phyloP scores from a whole-genome alignment of 2,113 vertebrate genomes.

The Tachysurus vachellii region DNA sequence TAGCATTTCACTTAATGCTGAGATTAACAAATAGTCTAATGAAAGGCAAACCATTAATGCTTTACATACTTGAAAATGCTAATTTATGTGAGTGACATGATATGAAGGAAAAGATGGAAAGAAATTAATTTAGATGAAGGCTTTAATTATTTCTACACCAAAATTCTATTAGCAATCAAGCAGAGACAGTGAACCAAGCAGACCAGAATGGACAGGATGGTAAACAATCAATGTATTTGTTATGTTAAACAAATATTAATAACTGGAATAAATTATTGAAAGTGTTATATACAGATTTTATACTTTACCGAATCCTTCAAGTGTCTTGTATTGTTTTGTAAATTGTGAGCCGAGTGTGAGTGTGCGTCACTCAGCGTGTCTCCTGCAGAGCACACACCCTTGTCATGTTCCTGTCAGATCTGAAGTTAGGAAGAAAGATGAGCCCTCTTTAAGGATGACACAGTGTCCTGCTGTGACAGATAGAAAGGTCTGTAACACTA shows the following conservation, averaged over 20 bases:
- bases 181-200: background rate
- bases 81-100: background rate
- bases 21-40: conserved; percentile 36
- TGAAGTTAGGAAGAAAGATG: conserved; percentile 68
- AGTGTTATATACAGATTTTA: conserved; percentile 6
- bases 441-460: conserved; percentile 64
- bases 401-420: conserved; percentile 73
- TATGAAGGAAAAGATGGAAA: background rate
- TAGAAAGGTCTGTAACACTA: conserved; percentile 67
- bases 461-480: conserved; percentile 68
- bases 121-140: conserved; percentile 5
- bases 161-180: background rate
- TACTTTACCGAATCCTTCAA: conserved; percentile 20
- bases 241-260: background rate
- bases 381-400: conserved; percentile 65
- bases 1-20: conserved; percentile 55
- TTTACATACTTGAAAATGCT: background rate
- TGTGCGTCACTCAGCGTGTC: conserved; percentile 34
- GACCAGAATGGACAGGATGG: background rate
- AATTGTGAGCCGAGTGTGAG: conserved; percentile 5
- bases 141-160: background rate
- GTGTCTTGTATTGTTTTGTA: background rate
- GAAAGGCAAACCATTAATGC: background rate
- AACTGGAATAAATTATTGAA: background rate
- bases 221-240: background rate